Base-by-base conservation (phyloP, 2,888 invertebrate genomes). In the Cheilosia impressa region DNA sequence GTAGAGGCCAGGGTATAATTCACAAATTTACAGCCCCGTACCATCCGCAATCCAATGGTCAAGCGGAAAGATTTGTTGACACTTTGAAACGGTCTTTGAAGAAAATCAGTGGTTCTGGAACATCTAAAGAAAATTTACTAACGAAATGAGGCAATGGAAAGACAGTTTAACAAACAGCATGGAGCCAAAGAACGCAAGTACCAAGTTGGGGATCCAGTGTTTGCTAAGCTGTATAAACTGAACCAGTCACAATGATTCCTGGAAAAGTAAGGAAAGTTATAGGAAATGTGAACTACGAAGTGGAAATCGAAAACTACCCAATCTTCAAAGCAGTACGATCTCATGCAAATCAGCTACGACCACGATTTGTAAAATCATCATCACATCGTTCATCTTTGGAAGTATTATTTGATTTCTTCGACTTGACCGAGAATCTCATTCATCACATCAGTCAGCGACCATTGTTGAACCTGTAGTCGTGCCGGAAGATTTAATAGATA, bases 31-130 rank as follows among this genome's bases (percentile, higher is more conserved):
- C 53, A 27, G 53, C 53, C 13, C 53, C 53, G 9, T 53, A 53
- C 53, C 53, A 53, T 27, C 53, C 53, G 9, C 53, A 53, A 27
- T 53, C 53, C 15, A 53, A 53, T 19, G 53, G 53, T 22, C 27
- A 53, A 53, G 53, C 53, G 15, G 53, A 53, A 27, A 22, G 27
- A 27, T 22, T 53, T 5, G 53, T 53, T 6, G 15, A n/a, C 13
- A 53, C 24, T 7, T 24, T 53, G 4, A 53, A 53, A 53, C 15
- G 17, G 4, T 13, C 22, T 19, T 24, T 53, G 22, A 53, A 24
- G 27, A 53, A 53, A 27, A 27, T 53, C 9, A n/a, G 22, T 13
- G 53, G 53, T n/a, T n/a, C 5, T 4, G 53, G 15, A 4, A 22
- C 27, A 13, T 22, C 19, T 24, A 15, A 22, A 22, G 13, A 22